Base-by-base conservation (phyloP, 2,113 vertebrate genomes). In the Psilopsiagon aurifrons region DNA sequence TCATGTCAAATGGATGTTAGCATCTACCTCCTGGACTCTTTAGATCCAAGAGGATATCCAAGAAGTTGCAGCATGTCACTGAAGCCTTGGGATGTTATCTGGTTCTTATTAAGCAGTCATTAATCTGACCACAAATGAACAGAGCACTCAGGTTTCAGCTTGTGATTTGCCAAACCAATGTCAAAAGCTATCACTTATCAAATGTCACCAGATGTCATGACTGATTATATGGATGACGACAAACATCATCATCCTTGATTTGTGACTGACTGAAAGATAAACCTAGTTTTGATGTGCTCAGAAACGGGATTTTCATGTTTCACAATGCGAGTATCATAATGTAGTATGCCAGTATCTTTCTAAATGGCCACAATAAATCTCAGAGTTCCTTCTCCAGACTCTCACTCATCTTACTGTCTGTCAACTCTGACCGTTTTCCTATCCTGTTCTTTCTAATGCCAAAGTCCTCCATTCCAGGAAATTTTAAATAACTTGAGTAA, bases 211-310 rank as follows among this genome's bases (percentile, higher is more conserved):
- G 17, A 66, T 54, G 13, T 44, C 55, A 63, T n/a, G 15, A 86
- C 43, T 54, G 71, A 87, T 62, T 51, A n/a, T 37, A 52, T 1
- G 3, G 49, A 52, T 39, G 59, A 73, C 2, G 15, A 83, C 29
- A 63, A 74, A 74, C 59, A 31, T 81, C 59, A 78, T 59, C 37
- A 52, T 85, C 44, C 41, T 73, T 88, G 39, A 92, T 88, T 88
- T 92, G 47, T 12, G 73, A 49, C 54, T 92, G 31, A 74, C 28
- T 80, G 83, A 95, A 96, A 86, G 52, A 88, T 70, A 71, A 88
- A 20, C 17, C 43, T 46, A 77, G 31, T 57, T 88, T 76, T 69
- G 39, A 66, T 74, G 49, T 33, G 46, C 46, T 94, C 69, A 67
- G 60, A 83, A 88, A 90, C 15, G 9, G 51, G 70, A 44, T 77